phyloP scores from a whole-genome alignment of 2,797 vertebrate genomes.

The Lophotriccus pileatus region DNA sequence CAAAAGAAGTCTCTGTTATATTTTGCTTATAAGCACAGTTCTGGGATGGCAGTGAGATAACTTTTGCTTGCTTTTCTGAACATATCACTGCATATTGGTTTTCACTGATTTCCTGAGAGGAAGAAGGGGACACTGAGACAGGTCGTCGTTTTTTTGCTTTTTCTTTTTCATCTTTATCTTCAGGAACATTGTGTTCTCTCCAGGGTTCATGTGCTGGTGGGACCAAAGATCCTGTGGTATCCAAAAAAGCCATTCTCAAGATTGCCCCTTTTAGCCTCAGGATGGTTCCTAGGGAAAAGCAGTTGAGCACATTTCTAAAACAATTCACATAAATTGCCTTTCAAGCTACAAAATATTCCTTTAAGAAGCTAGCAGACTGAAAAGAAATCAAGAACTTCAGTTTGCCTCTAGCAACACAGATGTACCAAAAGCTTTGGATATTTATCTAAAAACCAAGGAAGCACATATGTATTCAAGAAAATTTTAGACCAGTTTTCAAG shows the following conservation, averaged over 20 bases:
- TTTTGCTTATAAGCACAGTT: constrained; percentile 95
- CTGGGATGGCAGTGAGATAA: constrained; percentile 93
- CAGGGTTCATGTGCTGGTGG: constrained; percentile 88
- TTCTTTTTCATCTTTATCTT: constrained; percentile 94
- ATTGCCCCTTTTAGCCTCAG: constrained; percentile 92
- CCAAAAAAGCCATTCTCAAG: constrained; percentile 92
- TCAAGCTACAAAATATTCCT: background rate
- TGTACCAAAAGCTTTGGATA: background rate
- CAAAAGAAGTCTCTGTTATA: constrained; percentile 96
- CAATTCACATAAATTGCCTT: background rate
- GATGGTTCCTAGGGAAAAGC: constrained; percentile 84
- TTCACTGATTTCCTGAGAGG: constrained; percentile 95
- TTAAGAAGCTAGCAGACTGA: background rate
- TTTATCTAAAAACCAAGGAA: background rate
- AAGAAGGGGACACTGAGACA: constrained; percentile 90
- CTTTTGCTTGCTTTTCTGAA: constrained; percentile 99
- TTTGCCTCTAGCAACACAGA: background rate
- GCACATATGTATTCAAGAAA: background rate
- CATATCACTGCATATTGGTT: constrained; percentile 96
- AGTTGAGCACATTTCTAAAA: constrained; percentile 5
- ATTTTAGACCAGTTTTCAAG: background rate
- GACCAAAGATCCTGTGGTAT: constrained; percentile 85
- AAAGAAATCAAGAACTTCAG: background rate
- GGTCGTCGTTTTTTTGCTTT: constrained; percentile 85
- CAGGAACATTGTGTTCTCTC: constrained; percentile 88